These are phyloP conservation scores for Sarcophaga variegata DNA, from an alignment of 2,888 invertebrate genomes.

Conservation along the genomic window DNA sequence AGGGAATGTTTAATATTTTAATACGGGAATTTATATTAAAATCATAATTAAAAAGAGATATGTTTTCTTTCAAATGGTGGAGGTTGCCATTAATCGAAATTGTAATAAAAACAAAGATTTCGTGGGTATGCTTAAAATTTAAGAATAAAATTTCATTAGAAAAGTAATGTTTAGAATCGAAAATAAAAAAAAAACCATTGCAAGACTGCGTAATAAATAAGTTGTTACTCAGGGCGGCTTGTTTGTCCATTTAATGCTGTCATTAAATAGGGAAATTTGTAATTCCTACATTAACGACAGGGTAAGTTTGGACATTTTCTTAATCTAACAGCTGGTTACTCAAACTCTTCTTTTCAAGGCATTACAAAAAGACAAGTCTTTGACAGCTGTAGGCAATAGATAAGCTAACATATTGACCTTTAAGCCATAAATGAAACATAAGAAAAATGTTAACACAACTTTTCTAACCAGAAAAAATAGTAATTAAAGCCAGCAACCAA, in stretches of 20 bases:
- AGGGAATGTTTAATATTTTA: too few species aligned
- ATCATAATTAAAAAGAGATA: too few species aligned
- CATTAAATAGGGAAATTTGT: constrained; percentile 42
- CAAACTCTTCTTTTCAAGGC: constrained; percentile 37
- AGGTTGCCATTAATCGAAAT: too few species aligned
- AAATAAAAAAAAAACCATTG: neutral
- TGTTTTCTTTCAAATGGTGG: too few species aligned
- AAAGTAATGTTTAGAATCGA: neutral
- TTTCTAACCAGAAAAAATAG: neutral
- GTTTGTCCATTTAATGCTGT: constrained; percentile 62
- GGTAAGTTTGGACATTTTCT: constrained; percentile 60
- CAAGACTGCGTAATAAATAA: neutral
- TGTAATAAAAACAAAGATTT: too few species aligned
- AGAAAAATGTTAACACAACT: neutral
- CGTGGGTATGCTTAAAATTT: neutral
- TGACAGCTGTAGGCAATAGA: constrained; percentile 38
- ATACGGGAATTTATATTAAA: too few species aligned
- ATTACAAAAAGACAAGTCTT: constrained; percentile 34
- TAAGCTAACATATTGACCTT: neutral
- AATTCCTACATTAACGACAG: constrained; percentile 45
- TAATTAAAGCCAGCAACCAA: neutral
- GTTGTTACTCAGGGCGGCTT: neutral
- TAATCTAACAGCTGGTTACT: constrained; percentile 53
- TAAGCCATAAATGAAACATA: neutral
- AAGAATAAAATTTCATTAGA: neutral